A percentile compares a stretch with the other conserved stretches of the same genome.
Conservation (phyloP, 2,888 invertebrate species). For the Phaonia tiefii region DNA sequence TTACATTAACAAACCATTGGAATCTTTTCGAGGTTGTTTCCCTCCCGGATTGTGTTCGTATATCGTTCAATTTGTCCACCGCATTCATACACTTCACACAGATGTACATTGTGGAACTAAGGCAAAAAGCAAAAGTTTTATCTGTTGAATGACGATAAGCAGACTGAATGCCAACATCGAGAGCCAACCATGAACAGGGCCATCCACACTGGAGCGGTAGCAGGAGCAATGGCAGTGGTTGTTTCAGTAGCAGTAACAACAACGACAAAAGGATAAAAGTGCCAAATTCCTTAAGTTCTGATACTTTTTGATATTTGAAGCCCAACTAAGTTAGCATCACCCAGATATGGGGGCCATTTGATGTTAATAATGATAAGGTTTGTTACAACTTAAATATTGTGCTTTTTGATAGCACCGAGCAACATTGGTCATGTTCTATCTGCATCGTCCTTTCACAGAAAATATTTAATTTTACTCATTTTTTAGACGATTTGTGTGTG, state of each 20-base stretch:
- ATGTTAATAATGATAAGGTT: constrained; percentile 42
- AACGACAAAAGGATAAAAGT: constrained; percentile 20
- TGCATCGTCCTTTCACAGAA: neutral
- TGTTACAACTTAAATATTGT: constrained; percentile 3
- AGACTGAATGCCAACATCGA: constrained; percentile 10
- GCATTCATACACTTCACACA: neutral
- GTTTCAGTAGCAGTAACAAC: too few species aligned
- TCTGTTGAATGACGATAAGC: constrained; percentile 63
- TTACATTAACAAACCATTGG: constrained; percentile 34
- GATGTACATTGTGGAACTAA: neutral
- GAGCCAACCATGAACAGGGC: neutral
- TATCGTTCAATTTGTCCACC: neutral
- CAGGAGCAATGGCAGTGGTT: too few species aligned
- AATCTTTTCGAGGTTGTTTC: neutral
- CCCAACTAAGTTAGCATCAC: constrained; percentile 20
- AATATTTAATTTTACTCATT: constrained; percentile 19
- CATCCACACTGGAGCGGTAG: too few species aligned
- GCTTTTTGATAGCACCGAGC: neutral
- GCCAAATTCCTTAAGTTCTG: constrained; percentile 49
- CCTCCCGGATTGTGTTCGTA: neutral
- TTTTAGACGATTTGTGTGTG: too few species aligned
- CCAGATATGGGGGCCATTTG: constrained; percentile 41
- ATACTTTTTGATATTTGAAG: constrained; percentile 45
- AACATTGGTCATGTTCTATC: neutral
- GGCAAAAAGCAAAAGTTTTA: constrained; percentile 39